A percentile compares a stretch with the other conserved stretches of the same genome.
phyloP scores from a whole-genome alignment of 1,140 invertebrate species.

The Leptopilina boulardi region DNA sequence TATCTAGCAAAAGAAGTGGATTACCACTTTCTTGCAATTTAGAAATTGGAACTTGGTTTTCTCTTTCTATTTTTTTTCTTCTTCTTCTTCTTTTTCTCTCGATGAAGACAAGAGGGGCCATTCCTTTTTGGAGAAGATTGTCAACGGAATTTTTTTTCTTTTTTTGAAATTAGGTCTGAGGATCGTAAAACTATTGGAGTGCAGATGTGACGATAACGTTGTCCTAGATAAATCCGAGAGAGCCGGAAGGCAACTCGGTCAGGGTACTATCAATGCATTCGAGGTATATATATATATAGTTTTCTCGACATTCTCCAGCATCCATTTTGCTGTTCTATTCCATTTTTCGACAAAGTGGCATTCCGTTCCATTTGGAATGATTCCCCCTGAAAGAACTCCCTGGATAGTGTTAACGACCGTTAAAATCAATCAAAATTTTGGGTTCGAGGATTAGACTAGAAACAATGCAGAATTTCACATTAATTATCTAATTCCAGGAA shows the following conservation, averaged over 20 bases:
- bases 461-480: too few species aligned
- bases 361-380: too few species aligned
- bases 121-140: constrained; percentile 1
- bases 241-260: constrained; percentile 59
- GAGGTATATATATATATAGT: too few species aligned
- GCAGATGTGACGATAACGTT: constrained; percentile 42
- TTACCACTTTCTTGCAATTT: background rate
- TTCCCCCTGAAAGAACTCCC: too few species aligned
- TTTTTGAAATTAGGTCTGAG: constrained; percentile 52
- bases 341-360: constrained; percentile 38
- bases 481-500: too few species aligned
- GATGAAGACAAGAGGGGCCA: background rate
- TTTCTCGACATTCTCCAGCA: constrained; percentile 45
- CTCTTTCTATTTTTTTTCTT: too few species aligned
- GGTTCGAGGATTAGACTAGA: too few species aligned
- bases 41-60: background rate
- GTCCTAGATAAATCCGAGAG: constrained; percentile 59
- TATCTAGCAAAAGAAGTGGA: background rate
- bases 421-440: too few species aligned
- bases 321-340: constrained; percentile 45
- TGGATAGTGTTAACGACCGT: too few species aligned
- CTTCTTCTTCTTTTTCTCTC: background rate
- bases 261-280: constrained; percentile 64
- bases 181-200: constrained; percentile 43
- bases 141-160: constrained; percentile 32